These are phyloP conservation scores for Physella acuta DNA, from an alignment of 1,140 invertebrate species.

Conservation along the genomic window DNA sequence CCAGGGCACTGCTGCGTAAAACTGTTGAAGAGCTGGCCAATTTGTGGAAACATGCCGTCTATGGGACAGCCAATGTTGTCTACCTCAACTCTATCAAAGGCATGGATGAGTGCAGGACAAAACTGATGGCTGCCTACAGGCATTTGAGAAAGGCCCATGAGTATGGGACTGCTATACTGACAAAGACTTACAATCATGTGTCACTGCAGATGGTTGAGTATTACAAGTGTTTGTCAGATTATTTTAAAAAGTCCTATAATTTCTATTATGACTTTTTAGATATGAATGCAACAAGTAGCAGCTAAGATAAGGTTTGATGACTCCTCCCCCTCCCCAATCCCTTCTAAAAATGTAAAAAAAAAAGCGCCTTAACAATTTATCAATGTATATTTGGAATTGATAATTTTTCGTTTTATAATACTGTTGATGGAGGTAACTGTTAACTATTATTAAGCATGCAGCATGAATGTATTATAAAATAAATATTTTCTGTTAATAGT, in stretches of 20 bases:
- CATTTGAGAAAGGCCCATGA: conserved; percentile 30
- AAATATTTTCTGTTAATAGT: too few relatives aligned
- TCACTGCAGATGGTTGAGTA: conserved; percentile 16
- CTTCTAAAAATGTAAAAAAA: too few relatives aligned
- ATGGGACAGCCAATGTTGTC: conserved; percentile 25
- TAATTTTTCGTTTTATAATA: too few relatives aligned
- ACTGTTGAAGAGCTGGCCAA: conserved; percentile 29
- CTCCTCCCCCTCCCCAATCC: too few relatives aligned
- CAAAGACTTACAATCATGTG: conserved; percentile 3
- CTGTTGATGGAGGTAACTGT: too few relatives aligned
- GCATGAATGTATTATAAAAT: too few relatives aligned
- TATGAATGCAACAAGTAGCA: too few relatives aligned
- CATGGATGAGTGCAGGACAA: conserved; percentile 10
- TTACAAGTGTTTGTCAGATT: neutral
- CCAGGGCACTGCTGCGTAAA: conserved; percentile 22
- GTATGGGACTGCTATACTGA: conserved; percentile 26
- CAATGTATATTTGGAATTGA: too few relatives aligned
- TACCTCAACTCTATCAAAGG: conserved; percentile 23
- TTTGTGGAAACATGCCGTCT: conserved; percentile 27
- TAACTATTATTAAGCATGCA: too few relatives aligned
- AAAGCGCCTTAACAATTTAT: too few relatives aligned
- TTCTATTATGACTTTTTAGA: conserved; percentile 20
- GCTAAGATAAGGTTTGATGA: too few relatives aligned
- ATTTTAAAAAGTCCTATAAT: conserved; percentile 13
- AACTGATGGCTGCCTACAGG: conserved; percentile 23